Evolutionary conservation across 2,888 invertebrate genomes (phyloP).

Genomic region (Lamellibrachia columna): DNA sequence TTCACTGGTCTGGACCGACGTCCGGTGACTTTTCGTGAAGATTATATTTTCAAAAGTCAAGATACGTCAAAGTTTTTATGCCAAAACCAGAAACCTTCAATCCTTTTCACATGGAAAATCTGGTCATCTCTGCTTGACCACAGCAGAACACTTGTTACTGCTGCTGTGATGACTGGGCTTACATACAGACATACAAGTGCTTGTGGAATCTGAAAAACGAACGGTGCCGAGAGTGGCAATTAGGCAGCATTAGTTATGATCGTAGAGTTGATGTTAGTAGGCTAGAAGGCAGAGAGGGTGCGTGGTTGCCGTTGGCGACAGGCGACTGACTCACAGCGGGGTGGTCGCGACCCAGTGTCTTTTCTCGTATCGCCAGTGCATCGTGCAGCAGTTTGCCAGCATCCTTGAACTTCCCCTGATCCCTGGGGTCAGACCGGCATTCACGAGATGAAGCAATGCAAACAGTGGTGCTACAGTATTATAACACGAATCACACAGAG

Average conservation of each 20-base stretch:
- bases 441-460: neutral
- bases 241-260: neutral
- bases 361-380: constrained; percentile 95
- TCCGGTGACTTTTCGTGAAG: no score
- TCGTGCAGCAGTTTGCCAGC: constrained; percentile 97
- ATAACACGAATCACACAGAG: neutral
- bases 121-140: neutral
- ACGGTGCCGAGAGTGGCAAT: neutral
- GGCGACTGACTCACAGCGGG: constrained; percentile 78
- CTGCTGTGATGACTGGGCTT: neutral
- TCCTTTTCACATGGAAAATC: neutral
- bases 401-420: constrained; percentile 99
- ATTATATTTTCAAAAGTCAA: no score
- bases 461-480: neutral
- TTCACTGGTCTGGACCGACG: no score
- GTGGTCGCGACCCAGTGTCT: constrained; percentile 97
- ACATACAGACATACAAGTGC: neutral
- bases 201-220: neutral
- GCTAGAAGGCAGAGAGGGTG: neutral
- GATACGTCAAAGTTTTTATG: neutral
- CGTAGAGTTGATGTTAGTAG: neutral
- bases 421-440: constrained; percentile 70
- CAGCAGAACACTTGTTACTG: neutral
- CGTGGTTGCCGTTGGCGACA: neutral
- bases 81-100: neutral